Evolutionary conservation across 2,888 invertebrate species (phyloP), one percentile per base, ranked within the genome.

Genomic region (Polymixis lichenea): DNA sequence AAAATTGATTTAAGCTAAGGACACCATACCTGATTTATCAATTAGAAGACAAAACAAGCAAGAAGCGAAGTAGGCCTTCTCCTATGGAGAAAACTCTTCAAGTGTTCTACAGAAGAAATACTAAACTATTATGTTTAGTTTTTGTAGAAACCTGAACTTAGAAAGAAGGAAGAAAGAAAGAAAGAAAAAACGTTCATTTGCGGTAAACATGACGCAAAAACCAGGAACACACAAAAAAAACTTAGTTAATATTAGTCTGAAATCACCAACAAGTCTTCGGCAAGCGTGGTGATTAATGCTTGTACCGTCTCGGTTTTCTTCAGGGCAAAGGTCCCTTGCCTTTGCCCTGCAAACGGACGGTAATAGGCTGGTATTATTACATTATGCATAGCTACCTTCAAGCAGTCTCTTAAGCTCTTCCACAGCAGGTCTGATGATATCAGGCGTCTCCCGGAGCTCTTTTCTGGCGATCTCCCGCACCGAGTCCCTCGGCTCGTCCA

Each of bases 381-480:
- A 25, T 58, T 32, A 60, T 32, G 5, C 6, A 19, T 60, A 32
- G 15, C 15, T 67, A 67, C 67, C 97, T 97, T 97, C 96, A 7
- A 98, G 94, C 65, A 98, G 91, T 86, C 97, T 97, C 82, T 94
- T 96, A 0, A 98, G 94, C 83, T 97, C 96, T 51, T 94, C 95
- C 0, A 97, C 90, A 32, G 97, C 97, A 32, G 97, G 96, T 78
- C 95, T 95, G 65, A 97, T 95, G 7, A 97, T 86, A 51, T 98
- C 98, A 0, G 98, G 97, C 0, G 97, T 97, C 91, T 98, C 98
- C 0, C 98, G 93, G 0, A 98, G 96, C 89, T 98, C 98, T 61
- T 94, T 96, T 70, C 96, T 95, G 0, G 98, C 98, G 51, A 98
- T 97, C 91, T 98, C 98, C 86, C 95, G 95, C 32, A 97, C 96